Conservation (phyloP, 2,797 vertebrate genomes). For the Aulostomus chinensis region DNA sequence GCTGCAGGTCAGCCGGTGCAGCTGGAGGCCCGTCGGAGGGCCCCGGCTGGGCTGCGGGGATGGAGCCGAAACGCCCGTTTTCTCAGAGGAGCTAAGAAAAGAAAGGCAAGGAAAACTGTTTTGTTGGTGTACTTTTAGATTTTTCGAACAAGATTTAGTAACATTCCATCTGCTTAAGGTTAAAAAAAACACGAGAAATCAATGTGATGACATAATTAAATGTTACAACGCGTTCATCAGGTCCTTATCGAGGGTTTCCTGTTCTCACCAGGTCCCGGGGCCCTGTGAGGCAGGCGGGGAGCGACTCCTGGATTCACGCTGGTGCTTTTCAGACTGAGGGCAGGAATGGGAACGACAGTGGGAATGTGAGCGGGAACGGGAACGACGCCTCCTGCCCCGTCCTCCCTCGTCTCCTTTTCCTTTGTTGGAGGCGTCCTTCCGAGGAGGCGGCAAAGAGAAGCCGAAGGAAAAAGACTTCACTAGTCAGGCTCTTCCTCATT, state of each 20-base stretch:
- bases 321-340: constrained; percentile 27
- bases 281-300: constrained; percentile 26
- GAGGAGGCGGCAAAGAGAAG: background rate
- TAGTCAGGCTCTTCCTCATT: no score
- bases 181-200: no score
- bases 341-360: constrained; percentile 57
- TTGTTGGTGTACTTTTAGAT: background rate
- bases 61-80: constrained; percentile 13
- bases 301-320: constrained; percentile 21
- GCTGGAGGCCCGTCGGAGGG: constrained; percentile 8
- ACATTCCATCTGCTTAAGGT: no score
- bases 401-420: constrained; percentile 29
- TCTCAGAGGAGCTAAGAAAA: constrained; percentile 37
- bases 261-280: constrained; percentile 24
- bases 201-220: no score
- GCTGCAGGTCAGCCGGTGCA: background rate
- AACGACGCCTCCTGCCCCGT: constrained; percentile 30
- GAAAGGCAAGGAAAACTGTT: background rate
- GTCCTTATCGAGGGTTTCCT: background rate
- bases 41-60: background rate
- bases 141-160: no score
- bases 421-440: constrained; percentile 64
- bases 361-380: constrained; percentile 52
- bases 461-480: no score
- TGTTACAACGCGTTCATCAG: no score